Evolutionary conservation across 2,113 vertebrate species (phyloP).

Genomic region (Chamaetylas fuelleborni): DNA sequence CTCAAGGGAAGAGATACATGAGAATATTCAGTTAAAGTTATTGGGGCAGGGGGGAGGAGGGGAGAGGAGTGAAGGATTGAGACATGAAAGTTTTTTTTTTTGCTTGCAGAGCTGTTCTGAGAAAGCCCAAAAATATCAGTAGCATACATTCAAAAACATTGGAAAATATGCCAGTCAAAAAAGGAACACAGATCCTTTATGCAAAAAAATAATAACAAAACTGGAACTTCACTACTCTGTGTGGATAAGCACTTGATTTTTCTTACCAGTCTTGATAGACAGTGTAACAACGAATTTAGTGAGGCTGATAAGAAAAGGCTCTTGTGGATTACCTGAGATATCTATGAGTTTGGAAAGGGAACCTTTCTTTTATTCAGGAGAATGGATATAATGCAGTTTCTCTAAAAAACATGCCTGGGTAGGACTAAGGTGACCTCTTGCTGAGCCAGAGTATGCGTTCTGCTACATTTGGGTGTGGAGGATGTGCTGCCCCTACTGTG

Average conservation of each 20-base stretch:
- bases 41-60: fast-evolving
- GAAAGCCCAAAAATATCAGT: background rate
- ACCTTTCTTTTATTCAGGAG: background rate
- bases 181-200: background rate
- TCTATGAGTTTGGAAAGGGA: background rate
- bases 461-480: fast-evolving
- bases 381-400: background rate
- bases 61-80: background rate
- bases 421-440: background rate
- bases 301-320: background rate
- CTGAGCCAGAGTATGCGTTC: fast-evolving
- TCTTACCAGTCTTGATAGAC: background rate
- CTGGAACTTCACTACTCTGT: background rate
- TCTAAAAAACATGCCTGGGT: fast-evolving
- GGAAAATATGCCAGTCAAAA: background rate
- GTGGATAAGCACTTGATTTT: background rate
- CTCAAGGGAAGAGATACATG: background rate
- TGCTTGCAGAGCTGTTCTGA: background rate
- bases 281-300: background rate
- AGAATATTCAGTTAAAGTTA: background rate
- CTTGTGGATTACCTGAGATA: background rate
- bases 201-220: background rate
- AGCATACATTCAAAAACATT: background rate
- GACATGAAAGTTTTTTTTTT: background rate
- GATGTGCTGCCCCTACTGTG: background rate